Evolutionary conservation across 2,888 invertebrate species (phyloP).

Genomic region (Strigamia crassipes): DNA sequence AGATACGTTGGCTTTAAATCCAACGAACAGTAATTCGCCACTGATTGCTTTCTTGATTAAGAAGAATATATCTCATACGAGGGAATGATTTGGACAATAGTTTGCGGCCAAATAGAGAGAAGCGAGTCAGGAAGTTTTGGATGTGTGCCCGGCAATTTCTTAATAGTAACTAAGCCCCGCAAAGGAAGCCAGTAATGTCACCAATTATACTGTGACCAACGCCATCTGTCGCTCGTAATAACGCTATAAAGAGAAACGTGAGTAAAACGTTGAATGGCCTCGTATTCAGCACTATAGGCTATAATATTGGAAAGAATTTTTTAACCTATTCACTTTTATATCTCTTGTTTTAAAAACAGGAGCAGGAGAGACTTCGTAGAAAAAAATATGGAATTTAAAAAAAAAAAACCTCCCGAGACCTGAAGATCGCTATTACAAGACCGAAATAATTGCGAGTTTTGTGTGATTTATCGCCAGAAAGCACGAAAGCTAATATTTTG

Average conservation of each 20-base stretch:
- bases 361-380: too few species aligned
- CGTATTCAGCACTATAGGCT: conserved; percentile 12
- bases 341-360: too few species aligned
- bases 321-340: too few species aligned
- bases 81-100: conserved; percentile 27
- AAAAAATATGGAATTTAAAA: too few species aligned
- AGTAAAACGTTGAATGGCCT: conserved; percentile 38
- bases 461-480: neutral
- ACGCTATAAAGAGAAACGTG: conserved; percentile 36
- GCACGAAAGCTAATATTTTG: neutral
- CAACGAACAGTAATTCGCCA: neutral
- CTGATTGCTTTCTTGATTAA: neutral
- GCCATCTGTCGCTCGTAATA: conserved; percentile 40
- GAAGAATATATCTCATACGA: neutral
- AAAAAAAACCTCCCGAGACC: too few species aligned
- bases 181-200: conserved; percentile 40
- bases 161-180: conserved; percentile 32
- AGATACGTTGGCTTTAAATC: neutral
- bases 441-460: neutral
- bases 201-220: conserved; percentile 40
- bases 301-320: conserved; percentile 18
- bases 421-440: too few species aligned
- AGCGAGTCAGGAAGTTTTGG: conserved; percentile 37
- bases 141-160: conserved; percentile 40
- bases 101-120: conserved; percentile 5